Base-by-base conservation (phyloP, 1,140 invertebrate species). In the Euwallacea fornicatus region DNA sequence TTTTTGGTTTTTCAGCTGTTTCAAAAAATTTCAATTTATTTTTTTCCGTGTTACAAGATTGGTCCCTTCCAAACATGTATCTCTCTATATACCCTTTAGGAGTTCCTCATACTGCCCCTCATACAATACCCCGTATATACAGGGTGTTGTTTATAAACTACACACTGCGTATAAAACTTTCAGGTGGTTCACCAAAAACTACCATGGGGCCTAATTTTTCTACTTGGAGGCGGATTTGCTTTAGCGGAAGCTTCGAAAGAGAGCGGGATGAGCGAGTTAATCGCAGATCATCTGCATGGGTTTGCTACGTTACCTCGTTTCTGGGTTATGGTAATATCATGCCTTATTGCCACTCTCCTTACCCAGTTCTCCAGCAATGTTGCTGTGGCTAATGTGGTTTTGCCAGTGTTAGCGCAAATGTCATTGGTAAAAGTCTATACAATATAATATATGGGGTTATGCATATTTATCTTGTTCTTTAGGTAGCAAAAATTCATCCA, bases 341-440 rank as follows among this genome's bases (percentile, higher is more conserved):
- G 84, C 47, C 78, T 83, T 0, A 81, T 84, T 73, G 81, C 86
- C 73, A 77, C 87, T 71, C 61, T 88, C 62, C 79, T 93, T 43
- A 95, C 93, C 0, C 93, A 94, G 80, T 90, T 95, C 76, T 91
- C 91, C 0, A 92, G 90, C 8, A 95, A 95, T 79, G 89, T 93
- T 0, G 93, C 93, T 16, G 90, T 93, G 16, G 92, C 92, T n/a
- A 94, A 93, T 76, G 89, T 93, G 9, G 86, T 95, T 50, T 79
- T 95, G 59, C 93, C 93, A 2, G 90, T 95, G 2, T 79, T 94
- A 42, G 89, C 89, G 42, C 88, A 93, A 80, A 88, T 94, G 87
- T 76, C 78, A 8, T 64, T 75, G 66, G 78, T 78, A 66, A 61
- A 42, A 42, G 42, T 43, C 43, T 3, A n/a, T 56, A n/a, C n/a